phyloP scores from a whole-genome alignment of 92 coral and sea anemone species.

The Porites divaricata region DNA sequence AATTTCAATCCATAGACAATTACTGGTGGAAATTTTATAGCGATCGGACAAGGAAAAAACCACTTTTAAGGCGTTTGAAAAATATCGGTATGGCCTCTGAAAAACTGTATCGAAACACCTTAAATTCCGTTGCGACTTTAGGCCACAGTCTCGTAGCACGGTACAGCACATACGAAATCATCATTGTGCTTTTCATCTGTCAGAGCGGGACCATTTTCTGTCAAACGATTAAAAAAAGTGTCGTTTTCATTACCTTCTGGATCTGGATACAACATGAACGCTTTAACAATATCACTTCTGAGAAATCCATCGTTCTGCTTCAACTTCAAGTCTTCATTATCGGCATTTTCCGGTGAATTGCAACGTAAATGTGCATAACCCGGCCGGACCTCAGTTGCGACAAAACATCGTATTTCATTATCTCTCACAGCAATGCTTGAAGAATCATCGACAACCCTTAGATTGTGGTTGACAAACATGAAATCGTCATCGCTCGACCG shows the following conservation, averaged over 20 bases:
- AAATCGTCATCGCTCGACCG: conserved; percentile 14
- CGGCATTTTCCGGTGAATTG: not conserved
- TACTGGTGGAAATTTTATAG: too few relatives aligned
- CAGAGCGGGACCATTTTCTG: conserved; percentile 32
- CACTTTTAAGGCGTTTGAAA: too few relatives aligned
- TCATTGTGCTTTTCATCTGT: conserved; percentile 14
- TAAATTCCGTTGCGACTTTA: conserved; percentile 22
- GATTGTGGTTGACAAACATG: conserved; percentile 15
- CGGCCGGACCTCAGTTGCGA: conserved; percentile 10
- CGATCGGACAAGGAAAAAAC: too few relatives aligned
- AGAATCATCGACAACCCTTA: conserved; percentile 1
- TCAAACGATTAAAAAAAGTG: not conserved
- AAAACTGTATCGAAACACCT: too few relatives aligned
- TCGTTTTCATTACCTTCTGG: conserved; percentile 6
- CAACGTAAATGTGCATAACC: conserved; percentile 28
- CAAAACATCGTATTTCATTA: conserved; percentile 2
- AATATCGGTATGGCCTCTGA: too few relatives aligned
- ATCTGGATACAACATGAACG: conserved; percentile 17
- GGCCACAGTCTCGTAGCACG: conserved; percentile 32
- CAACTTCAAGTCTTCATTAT: not conserved
- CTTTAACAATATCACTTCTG: conserved; percentile 22
- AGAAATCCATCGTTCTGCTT: conserved; percentile 26
- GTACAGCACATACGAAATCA: conserved; percentile 25
- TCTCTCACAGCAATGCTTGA: not conserved
- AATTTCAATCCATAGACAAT: too few relatives aligned